Base-by-base conservation (phyloP, 2,797 vertebrate genomes). In the Dendrocincla fuliginosa region DNA sequence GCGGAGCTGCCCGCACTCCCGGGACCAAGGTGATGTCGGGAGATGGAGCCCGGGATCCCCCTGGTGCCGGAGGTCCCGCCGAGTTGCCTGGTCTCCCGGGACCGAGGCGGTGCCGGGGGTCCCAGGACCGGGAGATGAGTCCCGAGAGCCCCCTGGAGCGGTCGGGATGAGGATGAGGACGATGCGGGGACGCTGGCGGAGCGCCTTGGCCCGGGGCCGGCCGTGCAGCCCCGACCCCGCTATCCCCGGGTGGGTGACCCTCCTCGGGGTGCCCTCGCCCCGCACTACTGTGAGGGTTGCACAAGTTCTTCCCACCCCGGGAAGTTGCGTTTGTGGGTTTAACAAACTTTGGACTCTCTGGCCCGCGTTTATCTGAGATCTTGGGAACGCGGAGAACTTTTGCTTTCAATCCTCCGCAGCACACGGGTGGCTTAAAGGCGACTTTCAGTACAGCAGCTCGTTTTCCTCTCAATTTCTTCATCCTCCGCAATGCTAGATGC, bases 301-400 rank as follows among this genome's bases (percentile, higher is more conserved):
- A 75, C 80, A 94, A 82, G 78, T 56, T 32, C 61, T 28, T 79
- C 35, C 76, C 64, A 35, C 37, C 35, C 6, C 63, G 24, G 44
- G n/a, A 76, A 85, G 78, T 61, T 57, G 1, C 55, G 9, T 83
- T 24, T 44, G 52, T 61, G 83, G 74, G 27, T 89, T 92, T 77
- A 89, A 69, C 84, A 93, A 95, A 95, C 93, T 95, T 94, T 93
- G 71, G 50, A 86, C 65, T 56, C 64, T 47, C 17, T 33, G 61
- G 30, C 85, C 71, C 19, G 73, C 44, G 69, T 96, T 94, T 92
- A 92, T 96, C 94, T 68, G 70, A 77, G 84, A 50, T 52, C 47
- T 67, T 39, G 75, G 82, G 87, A 81, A 61, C 70, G 39, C n/a
- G 65, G 35, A 49, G 83, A 47, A 49, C 93, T 92, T 55, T 89